Evolutionary conservation across 2,113 vertebrate species (phyloP).

Genomic region (Rousettus leschenaultii): DNA sequence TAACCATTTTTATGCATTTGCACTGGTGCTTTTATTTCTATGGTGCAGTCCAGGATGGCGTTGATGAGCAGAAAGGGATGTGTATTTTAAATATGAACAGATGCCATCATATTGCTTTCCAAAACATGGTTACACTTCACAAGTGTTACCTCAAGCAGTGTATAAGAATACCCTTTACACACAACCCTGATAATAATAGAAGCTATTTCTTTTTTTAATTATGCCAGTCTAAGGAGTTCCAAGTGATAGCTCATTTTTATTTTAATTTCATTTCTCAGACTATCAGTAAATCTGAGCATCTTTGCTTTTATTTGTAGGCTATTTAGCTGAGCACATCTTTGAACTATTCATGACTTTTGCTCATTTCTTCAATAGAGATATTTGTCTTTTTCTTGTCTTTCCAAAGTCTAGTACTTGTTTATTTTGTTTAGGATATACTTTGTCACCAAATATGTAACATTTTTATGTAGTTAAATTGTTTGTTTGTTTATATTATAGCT

Average conservation of each 20-base stretch:
- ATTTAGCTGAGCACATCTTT: not conserved
- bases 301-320: not conserved
- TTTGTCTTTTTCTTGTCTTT: not conserved
- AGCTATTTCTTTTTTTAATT: not conserved
- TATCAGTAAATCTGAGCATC: not conserved
- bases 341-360: not conserved
- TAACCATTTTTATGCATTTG: not conserved
- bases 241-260: not conserved
- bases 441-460: not conserved
- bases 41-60: not conserved
- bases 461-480: not conserved
- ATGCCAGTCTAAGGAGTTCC: not conserved
- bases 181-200: not conserved
- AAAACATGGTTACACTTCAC: not conserved
- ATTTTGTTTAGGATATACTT: slow-evolving; percentile 3
- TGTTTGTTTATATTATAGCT: not conserved
- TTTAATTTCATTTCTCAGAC: slow-evolving; percentile 32
- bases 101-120: not conserved
- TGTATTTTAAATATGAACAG: not conserved
- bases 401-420: not conserved
- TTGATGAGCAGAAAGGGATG: not conserved
- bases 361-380: not conserved
- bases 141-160: not conserved
- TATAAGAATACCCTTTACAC: not conserved
- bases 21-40: not conserved